phyloP scores from a whole-genome alignment of 2,797 vertebrate genomes.

The Liparis tanakae region DNA sequence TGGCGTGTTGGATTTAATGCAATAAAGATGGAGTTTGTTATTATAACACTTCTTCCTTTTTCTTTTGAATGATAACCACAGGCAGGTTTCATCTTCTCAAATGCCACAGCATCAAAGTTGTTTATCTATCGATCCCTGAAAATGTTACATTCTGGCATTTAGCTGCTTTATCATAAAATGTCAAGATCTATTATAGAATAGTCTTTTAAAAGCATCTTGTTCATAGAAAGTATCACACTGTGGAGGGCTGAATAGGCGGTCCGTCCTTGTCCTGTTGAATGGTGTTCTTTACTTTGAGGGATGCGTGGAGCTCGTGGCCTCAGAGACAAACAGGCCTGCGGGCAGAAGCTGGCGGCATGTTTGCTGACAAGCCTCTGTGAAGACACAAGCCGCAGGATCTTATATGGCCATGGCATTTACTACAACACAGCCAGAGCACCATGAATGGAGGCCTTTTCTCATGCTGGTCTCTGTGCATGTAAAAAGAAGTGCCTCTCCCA shows the following conservation, averaged over 20 bases:
- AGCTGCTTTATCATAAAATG: background rate
- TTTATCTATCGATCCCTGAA: background rate
- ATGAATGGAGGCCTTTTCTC: slow-evolving; percentile 72
- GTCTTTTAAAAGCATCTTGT: background rate
- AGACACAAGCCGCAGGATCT: slow-evolving; percentile 73
- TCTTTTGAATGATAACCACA: slow-evolving; percentile 1
- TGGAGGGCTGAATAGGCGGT: slow-evolving; percentile 16
- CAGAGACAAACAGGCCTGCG: slow-evolving; percentile 67
- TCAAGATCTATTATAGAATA: background rate
- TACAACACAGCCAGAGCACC: slow-evolving; percentile 52
- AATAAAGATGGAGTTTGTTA: slow-evolving; percentile 56
- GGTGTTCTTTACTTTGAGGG: slow-evolving; percentile 35
- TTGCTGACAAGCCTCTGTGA: slow-evolving; percentile 83
- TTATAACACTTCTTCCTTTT: background rate
- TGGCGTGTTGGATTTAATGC: slow-evolving; percentile 34
- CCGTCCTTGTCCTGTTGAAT: slow-evolving; percentile 18
- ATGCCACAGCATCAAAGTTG: background rate
- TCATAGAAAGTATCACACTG: background rate
- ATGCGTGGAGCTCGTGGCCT: slow-evolving; percentile 46
- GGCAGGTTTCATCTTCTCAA: background rate
- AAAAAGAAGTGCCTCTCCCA: slow-evolving; percentile 9
- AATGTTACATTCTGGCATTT: background rate
- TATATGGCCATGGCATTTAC: slow-evolving; percentile 68
- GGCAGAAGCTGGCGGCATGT: slow-evolving; percentile 64
- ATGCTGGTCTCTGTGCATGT: slow-evolving; percentile 18